Base-by-base conservation (phyloP, 2,797 vertebrate genomes). In the Corythornis leucogaster region DNA sequence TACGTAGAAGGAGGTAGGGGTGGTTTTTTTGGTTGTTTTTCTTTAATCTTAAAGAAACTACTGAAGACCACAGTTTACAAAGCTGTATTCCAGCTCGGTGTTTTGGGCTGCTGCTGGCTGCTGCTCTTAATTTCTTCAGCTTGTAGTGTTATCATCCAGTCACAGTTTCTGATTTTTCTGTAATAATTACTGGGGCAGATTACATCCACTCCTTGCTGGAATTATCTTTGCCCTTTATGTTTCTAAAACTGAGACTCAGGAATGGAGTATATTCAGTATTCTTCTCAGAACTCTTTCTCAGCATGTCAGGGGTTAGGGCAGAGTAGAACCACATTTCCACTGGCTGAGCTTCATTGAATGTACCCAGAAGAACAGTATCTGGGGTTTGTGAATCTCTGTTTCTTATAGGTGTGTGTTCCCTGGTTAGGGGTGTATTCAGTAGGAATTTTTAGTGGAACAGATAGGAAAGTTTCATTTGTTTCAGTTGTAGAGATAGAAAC, bases 291-390 rank as follows among this genome's bases (percentile, higher is more conserved):
- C 9, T 64, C 8, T 64, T 33, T 33, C 81, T 84, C 62, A n/a
- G 20, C 12, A 14, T 55, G 54, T 31, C 5, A 13, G 14, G n/a
- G 12, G 18, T 55, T 55, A 31, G 54, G n/a, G 54, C 54, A 55
- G 30, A 77, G 12, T 15, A 76, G 55, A 79, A 58, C 59, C 30
- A 51, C 43, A 30, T 87, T 92, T 92, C 76, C 31, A 42, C 57
- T 87, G 89, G 9, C 71, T 82, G 63, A 82, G 20, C 48, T 67
- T 95, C 84, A 82, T 53, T 81, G 79, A 80, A 77, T 70, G 48
- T 73, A 76, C 35, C 30, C 0, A 1, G 40, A 74, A 68, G 71
- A 87, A 21, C 16, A 77, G 43, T 33, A 35, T 43, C 48, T 74
- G 63, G 48, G 20, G 3, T 63, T 73, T 74, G 31, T 69, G 68